Evolutionary conservation across 2,113 vertebrate genomes (phyloP), one percentile per base, ranked within the genome.

Genomic region (Chloebia gouldiae): DNA sequence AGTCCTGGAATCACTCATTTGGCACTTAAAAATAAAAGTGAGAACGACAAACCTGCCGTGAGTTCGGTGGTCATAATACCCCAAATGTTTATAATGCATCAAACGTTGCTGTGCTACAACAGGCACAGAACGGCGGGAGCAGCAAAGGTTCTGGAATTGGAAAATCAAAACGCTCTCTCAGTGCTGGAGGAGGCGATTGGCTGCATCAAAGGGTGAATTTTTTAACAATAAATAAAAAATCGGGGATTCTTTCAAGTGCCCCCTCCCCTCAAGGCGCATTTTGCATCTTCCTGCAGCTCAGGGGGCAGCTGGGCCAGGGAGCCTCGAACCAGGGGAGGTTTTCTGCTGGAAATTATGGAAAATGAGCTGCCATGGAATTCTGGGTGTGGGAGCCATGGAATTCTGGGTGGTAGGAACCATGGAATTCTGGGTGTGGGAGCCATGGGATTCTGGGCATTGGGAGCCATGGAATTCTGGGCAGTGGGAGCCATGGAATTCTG

Each of bases 1-100:
- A 37, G 57, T 13, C 73, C 86, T 47, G 25, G 82, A 50, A 78
- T 96, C 92, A 28, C 83, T 92, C 69, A 16, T 53, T 88, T 56
- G 73, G 53, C 47, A 15, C 82, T 79, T 53, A 9, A 33, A 76
- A 51, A 85, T 49, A 14, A 33, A 61, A 75, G 21, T 0, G 31
- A 33, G 33, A 15, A 13, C 28, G 70, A 24, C 83, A 53, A 81
- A 54, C 25, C 73, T 54, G 75, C 65, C 54, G 45, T 3, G 57
- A 12, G 50, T 12, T 7, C 9, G 19, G 76, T 5, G 71, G 50
- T 90, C 77, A 25, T 57, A 53, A 84, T 11, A 33, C 88, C 91
- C 92, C 90, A 93, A 82, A 92, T 82, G n/a, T 76, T 96, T 61
- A 18, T 71, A 39, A 86, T 10, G 61, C 86, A 70, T 96, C 88